Conservation (phyloP, 1,140 invertebrate species). For the Bombyx mori region ASM3026992v2 NC_085121.1:8916501-8917000, state of each 20-base stretch:
- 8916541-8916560: neutral
- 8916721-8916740: slow-evolving; percentile 18
- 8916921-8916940: no score
- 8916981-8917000: no score
- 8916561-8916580: neutral
- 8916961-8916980: no score
- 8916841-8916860: slow-evolving; percentile 24
- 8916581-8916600: neutral
- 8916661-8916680: slow-evolving; percentile 18
- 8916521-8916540: no score
- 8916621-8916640: slow-evolving; percentile 31
- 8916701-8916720: slow-evolving; percentile 18
- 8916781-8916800: slow-evolving; percentile 15
- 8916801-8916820: slow-evolving; percentile 30
- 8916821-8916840: slow-evolving; percentile 22
- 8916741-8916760: slow-evolving; percentile 23
- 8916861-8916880: slow-evolving; percentile 6
- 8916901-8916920: no score
- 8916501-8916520: no score
- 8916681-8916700: slow-evolving; percentile 22
- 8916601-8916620: slow-evolving; percentile 10
- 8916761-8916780: slow-evolving; percentile 11
- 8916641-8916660: slow-evolving; percentile 3
- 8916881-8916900: no score
- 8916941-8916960: no score